Conservation (phyloP, 2,888 invertebrate species). For the Drosophila nr. perissopoda region DNA sequence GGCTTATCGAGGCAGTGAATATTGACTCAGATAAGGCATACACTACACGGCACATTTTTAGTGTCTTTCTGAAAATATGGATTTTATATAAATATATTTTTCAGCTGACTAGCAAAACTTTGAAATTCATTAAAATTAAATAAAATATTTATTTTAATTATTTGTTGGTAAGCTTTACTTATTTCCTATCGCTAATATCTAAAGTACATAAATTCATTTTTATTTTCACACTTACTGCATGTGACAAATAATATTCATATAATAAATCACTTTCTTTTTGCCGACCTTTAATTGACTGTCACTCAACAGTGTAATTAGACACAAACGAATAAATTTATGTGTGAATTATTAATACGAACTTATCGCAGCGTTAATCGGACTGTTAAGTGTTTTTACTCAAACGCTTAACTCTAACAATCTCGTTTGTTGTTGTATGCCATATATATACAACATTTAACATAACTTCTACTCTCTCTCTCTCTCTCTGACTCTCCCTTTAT, state of each 20-base stretch:
- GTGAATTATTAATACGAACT: conserved; percentile 22
- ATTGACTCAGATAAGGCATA: conserved; percentile 34
- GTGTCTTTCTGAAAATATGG: neutral
- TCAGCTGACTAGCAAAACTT: neutral
- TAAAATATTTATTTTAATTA: neutral
- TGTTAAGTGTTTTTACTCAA: conserved; percentile 36
- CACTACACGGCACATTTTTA: conserved; percentile 5
- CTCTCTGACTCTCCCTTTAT: conserved; percentile 3
- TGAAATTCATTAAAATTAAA: neutral
- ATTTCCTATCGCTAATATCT: neutral
- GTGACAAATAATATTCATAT: neutral
- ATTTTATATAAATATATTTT: neutral
- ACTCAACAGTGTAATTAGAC: conserved; percentile 22
- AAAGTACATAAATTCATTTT: no score
- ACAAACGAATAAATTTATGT: neutral
- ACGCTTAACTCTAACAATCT: conserved; percentile 25
- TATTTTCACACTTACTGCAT: neutral
- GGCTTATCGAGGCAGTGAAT: conserved; percentile 39
- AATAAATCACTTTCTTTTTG: conserved; percentile 24
- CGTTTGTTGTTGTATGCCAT: conserved; percentile 16
- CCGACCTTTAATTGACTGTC: conserved; percentile 10
- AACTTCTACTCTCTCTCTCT: neutral
- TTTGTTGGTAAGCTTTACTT: neutral
- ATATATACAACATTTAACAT: conserved; percentile 1
- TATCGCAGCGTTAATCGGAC: conserved; percentile 26